These are phyloP conservation scores for Neomonachus schauinslandi DNA, from an alignment of 2,113 vertebrate species.

Conservation along the genomic window DNA sequence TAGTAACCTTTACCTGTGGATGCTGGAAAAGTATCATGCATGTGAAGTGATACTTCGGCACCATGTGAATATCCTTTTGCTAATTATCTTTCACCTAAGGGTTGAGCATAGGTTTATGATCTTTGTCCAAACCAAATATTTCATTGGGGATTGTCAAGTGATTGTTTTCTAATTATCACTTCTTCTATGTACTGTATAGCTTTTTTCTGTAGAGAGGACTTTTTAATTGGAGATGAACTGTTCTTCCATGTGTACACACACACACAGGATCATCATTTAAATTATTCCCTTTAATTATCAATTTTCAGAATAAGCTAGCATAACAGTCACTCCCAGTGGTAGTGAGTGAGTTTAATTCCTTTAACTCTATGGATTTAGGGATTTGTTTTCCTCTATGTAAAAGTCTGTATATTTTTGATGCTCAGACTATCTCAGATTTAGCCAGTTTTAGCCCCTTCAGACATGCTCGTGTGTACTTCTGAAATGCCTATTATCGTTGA, in stretches of 20 bases:
- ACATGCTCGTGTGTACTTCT: not conserved
- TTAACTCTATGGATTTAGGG: not conserved
- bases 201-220: not conserved
- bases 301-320: conserved; percentile 16
- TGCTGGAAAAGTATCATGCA: not conserved
- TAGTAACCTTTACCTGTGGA: not conserved
- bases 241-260: not conserved
- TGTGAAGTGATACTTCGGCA: not conserved
- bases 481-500: not conserved
- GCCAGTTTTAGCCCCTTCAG: not conserved
- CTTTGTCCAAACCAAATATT: not conserved
- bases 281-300: not conserved
- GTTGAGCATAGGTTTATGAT: not conserved
- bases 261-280: not conserved
- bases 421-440: not conserved
- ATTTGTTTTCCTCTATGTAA: not conserved
- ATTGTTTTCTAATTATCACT: not conserved
- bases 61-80: not conserved
- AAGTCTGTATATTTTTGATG: not conserved
- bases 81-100: not conserved
- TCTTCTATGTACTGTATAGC: not conserved
- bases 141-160: not conserved
- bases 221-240: not conserved
- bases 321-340: not conserved
- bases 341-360: not conserved